Conservation (phyloP, 92 coral and sea anemone genomes). For the Epizoanthus fatuus region DNA sequence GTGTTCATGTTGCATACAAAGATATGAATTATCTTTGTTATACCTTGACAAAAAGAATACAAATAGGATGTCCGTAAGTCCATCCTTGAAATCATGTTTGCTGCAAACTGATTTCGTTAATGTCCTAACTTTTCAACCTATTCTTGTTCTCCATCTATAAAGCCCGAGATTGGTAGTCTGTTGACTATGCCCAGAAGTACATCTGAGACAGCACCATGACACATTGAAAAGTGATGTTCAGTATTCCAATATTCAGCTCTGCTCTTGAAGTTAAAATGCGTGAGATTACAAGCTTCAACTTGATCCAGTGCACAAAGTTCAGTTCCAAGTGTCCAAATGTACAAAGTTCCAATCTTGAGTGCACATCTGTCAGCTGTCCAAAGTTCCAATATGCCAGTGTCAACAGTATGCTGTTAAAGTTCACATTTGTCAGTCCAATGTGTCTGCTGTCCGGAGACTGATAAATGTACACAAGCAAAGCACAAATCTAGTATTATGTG, state of each 20-base stretch:
- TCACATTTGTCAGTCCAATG: slow-evolving; percentile 9
- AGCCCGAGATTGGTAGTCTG: slow-evolving; percentile 31
- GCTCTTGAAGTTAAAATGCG: slow-evolving; percentile 25
- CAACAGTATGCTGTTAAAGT: slow-evolving; percentile 30
- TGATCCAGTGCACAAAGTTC: slow-evolving; percentile 26
- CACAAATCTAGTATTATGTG: background rate
- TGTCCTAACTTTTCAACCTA: slow-evolving; percentile 24
- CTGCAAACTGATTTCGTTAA: background rate
- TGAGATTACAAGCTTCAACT: slow-evolving; percentile 29
- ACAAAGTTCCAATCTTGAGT: too few relatives aligned
- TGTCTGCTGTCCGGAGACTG: slow-evolving; percentile 14
- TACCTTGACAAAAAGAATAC: background rate
- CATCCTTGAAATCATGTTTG: background rate
- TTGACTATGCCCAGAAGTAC: slow-evolving; percentile 29
- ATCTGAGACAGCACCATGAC: slow-evolving; percentile 34
- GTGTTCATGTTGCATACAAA: too few relatives aligned
- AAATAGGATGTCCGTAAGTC: slow-evolving; percentile 26
- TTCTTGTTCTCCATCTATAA: slow-evolving; percentile 29
- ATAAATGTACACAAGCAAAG: slow-evolving; percentile 22
- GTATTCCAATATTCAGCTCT: slow-evolving; percentile 36
- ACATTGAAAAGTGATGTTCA: slow-evolving; percentile 41
- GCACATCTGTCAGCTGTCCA: slow-evolving; percentile 21
- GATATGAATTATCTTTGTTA: too few relatives aligned
- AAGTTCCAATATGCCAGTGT: slow-evolving; percentile 31
- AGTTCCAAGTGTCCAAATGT: too few relatives aligned